These are phyloP conservation scores for Luperina testacea DNA, from an alignment of 2,888 invertebrate genomes.

Conservation along the genomic window DNA sequence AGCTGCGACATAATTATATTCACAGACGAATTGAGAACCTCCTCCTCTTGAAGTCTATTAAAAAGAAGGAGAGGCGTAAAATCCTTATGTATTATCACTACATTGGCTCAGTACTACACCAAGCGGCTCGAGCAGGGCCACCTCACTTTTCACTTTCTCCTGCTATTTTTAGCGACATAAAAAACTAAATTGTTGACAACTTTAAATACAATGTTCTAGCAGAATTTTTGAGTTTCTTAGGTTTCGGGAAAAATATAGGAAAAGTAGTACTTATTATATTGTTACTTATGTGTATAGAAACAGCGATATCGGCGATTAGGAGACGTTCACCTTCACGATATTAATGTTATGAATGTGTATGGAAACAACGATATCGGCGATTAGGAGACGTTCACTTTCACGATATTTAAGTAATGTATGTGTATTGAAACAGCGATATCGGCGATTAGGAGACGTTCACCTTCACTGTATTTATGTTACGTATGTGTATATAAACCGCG, in stretches of 20 bases:
- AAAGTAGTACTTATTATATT: too few species aligned
- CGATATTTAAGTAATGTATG: slow-evolving; percentile 6
- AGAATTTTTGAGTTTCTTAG: not conserved
- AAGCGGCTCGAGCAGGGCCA: not conserved
- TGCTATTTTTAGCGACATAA: not conserved
- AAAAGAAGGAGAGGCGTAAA: not conserved
- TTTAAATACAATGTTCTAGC: not conserved
- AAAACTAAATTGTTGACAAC: not conserved
- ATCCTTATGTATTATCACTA: not conserved
- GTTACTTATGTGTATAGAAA: not conserved
- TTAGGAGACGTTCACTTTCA: slow-evolving; percentile 29
- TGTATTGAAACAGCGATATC: slow-evolving; percentile 13
- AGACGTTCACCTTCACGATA: slow-evolving; percentile 33
- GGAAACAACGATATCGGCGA: slow-evolving; percentile 26
- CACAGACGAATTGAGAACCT: not conserved
- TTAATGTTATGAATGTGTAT: not conserved
- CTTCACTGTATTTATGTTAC: slow-evolving; percentile 16
- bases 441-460: slow-evolving; percentile 33
- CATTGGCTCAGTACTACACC: not conserved
- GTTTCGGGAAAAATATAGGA: not conserved
- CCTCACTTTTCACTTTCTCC: not conserved
- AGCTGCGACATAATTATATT: too few species aligned
- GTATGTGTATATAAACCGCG: not conserved
- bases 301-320: slow-evolving; percentile 30
- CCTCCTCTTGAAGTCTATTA: not conserved